Conservation (phyloP, 2,888 invertebrate genomes). For the Drosophila multiciliata region DNA sequence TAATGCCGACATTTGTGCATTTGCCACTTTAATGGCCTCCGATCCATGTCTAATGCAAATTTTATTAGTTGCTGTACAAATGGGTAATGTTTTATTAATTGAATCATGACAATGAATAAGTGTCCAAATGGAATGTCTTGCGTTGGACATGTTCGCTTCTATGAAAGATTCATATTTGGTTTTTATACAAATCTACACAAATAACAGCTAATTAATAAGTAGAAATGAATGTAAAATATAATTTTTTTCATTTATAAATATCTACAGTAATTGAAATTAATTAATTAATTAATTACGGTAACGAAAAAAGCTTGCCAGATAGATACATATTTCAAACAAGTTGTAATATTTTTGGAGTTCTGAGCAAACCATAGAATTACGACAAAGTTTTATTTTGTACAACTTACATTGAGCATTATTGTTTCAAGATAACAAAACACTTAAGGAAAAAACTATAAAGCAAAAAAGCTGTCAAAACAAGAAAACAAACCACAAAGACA, state of each 20-base stretch:
- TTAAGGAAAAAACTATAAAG: conserved; percentile 5
- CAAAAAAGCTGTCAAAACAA: conserved; percentile 20
- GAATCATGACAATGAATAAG: conserved; percentile 28
- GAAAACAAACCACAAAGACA: background rate
- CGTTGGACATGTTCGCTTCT: background rate
- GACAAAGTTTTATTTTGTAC: background rate
- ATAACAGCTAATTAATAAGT: background rate
- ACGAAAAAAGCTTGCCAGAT: background rate
- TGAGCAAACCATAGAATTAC: background rate
- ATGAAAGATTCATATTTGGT: background rate
- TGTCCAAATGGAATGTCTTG: background rate
- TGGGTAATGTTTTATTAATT: conserved; percentile 69
- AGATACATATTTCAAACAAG: background rate
- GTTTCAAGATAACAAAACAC: background rate
- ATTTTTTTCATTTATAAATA: background rate
- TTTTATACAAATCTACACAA: background rate
- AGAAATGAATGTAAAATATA: background rate
- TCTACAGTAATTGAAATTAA: background rate
- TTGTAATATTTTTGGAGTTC: background rate
- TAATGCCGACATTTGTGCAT: conserved; percentile 22
- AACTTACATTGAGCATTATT: background rate
- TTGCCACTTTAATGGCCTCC: conserved; percentile 31
- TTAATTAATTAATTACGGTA: background rate
- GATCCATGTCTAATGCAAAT: conserved; percentile 34
- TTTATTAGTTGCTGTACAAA: conserved; percentile 51